These are phyloP conservation scores for Eleginops maclovinus DNA, from an alignment of 2,113 vertebrate species.

Conservation along the genomic window DNA sequence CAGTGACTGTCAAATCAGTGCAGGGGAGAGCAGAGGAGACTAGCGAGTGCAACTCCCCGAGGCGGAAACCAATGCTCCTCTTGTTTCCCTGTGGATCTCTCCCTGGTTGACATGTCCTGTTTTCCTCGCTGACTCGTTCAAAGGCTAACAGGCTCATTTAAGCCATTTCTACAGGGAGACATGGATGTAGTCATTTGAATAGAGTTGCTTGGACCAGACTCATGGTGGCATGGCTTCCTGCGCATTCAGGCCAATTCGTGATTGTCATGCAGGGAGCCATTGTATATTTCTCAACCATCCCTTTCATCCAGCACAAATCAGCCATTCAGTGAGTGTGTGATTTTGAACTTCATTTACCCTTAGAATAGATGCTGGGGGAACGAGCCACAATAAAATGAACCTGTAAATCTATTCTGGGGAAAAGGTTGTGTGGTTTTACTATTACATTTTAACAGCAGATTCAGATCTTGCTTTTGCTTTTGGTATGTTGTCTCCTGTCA, in stretches of 20 bases:
- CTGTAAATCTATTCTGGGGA: constrained; percentile 34
- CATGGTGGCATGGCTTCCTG: constrained; percentile 76
- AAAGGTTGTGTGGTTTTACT: constrained; percentile 11
- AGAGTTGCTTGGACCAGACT: constrained; percentile 73
- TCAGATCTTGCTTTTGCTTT: constrained; percentile 1
- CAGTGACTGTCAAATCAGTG: constrained; percentile 78
- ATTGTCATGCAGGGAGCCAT: constrained; percentile 72
- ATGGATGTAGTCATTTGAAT: constrained; percentile 77
- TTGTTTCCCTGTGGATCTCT: constrained; percentile 82
- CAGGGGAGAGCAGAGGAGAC: constrained; percentile 66
- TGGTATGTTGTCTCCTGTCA: background rate
- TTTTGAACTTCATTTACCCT: constrained; percentile 65
- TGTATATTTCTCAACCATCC: constrained; percentile 54
- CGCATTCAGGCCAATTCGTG: constrained; percentile 69
- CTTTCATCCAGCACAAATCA: constrained; percentile 65
- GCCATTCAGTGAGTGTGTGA: constrained; percentile 47
- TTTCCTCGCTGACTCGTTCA: constrained; percentile 71
- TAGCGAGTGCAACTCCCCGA: constrained; percentile 73
- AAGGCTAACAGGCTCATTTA: constrained; percentile 81
- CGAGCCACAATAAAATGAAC: constrained; percentile 34
- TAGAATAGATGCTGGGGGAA: constrained; percentile 38
- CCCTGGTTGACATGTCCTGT: constrained; percentile 81
- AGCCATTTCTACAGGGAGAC: constrained; percentile 75
- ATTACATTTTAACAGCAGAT: constrained; percentile 27
- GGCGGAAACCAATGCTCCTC: constrained; percentile 79